Percentiles rank a stretch among this genome's conserved stretches.
phyloP scores from a whole-genome alignment of 2,888 invertebrate species.

The Scotopteryx bipunctaria region DNA sequence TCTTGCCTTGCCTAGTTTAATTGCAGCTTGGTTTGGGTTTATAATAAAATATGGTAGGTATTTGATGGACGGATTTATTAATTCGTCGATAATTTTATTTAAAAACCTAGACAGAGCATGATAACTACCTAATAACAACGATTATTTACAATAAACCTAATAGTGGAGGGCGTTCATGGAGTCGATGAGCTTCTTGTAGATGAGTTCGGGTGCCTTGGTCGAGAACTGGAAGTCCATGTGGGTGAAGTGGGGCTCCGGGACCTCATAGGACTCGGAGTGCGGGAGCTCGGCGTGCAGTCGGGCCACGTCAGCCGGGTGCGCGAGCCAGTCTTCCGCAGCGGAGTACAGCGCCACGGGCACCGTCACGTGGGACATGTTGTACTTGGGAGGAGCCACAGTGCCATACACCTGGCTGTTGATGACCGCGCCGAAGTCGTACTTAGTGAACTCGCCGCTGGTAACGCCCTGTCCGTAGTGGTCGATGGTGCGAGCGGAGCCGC shows the following conservation, averaged over 20 bases:
- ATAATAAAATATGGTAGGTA: too few relatives aligned
- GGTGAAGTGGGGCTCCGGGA: constrained; percentile 77
- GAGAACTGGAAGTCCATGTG: constrained; percentile 77
- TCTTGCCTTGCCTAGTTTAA: too few relatives aligned
- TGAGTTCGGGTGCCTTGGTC: constrained; percentile 57
- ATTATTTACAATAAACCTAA: constrained; percentile 40
- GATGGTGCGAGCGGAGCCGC: constrained; percentile 79
- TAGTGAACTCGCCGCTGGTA: constrained; percentile 61
- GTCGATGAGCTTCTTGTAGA: constrained; percentile 66
- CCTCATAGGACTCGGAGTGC: constrained; percentile 79
- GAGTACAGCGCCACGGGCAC: constrained; percentile 70
- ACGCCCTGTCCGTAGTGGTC: constrained; percentile 82
- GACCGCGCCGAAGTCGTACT: constrained; percentile 65
- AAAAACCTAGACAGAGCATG: constrained; percentile 47
- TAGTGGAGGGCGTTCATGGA: constrained; percentile 52
- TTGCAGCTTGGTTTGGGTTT: too few relatives aligned
- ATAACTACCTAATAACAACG: constrained; percentile 36
- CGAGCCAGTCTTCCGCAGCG: constrained; percentile 86
- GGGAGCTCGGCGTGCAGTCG: constrained; percentile 81
- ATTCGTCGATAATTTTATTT: constrained; percentile 50
- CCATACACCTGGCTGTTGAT: constrained; percentile 70
- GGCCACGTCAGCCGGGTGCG: constrained; percentile 83
- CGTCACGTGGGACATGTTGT: constrained; percentile 64
- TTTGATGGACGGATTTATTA: constrained; percentile 59
- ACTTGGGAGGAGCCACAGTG: constrained; percentile 58